A percentile compares a stretch with the other conserved stretches of the same genome.
phyloP scores from a whole-genome alignment of 2,888 invertebrate genomes.

The Apamea sordens region DNA sequence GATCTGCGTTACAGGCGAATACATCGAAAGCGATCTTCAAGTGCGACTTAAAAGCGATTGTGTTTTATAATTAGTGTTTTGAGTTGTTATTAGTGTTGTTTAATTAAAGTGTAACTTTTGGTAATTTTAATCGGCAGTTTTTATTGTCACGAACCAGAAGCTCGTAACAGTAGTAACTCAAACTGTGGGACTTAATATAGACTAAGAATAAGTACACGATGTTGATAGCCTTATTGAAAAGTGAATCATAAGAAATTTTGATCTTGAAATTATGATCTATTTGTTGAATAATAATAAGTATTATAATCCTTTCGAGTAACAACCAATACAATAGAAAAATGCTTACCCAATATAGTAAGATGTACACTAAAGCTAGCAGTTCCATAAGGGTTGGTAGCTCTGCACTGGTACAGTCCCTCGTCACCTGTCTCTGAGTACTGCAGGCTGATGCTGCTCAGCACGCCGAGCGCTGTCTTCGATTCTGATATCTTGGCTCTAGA shows the following conservation, averaged over 20 bases:
- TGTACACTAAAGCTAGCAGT: conserved; percentile 80
- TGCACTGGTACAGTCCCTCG: conserved; percentile 86
- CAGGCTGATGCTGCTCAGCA: conserved; percentile 79
- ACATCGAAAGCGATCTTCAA: no score
- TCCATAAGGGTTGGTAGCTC: conserved; percentile 87
- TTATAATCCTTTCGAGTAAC: background rate
- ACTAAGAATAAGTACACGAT: background rate
- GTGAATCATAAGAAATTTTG: no score
- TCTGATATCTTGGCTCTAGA: conserved; percentile 84
- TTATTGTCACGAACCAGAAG: no score
- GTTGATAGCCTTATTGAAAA: background rate
- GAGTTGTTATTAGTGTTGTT: no score
- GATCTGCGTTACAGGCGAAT: no score
- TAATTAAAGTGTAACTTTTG: no score
- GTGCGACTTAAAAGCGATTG: no score
- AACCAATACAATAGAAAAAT: background rate
- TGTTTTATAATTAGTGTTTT: no score
- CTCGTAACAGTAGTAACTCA: no score
- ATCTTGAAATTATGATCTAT: no score
- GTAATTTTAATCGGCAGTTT: no score
- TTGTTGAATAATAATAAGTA: background rate
- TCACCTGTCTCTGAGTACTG: conserved; percentile 85
- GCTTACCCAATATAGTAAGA: conserved; percentile 84
- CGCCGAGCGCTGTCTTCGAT: conserved; percentile 79
- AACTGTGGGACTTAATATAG: no score